A percentile compares a stretch with the other conserved stretches of the same genome.
phyloP scores from a whole-genome alignment of 2,888 invertebrate species.

The Aporophyla lueneburgensis region DNA sequence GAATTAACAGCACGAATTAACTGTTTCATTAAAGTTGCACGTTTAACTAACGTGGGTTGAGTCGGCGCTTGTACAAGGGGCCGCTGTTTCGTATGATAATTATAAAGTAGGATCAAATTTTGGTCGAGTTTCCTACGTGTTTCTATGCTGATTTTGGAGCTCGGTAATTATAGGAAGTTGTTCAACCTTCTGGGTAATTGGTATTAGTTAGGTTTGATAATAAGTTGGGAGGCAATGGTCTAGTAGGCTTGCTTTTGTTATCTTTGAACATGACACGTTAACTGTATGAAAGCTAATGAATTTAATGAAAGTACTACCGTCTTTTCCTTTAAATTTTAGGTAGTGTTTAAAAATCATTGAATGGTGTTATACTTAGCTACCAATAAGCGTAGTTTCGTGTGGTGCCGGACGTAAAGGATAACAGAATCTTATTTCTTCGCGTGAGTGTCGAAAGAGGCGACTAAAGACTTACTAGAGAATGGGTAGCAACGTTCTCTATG shows the following conservation, averaged over 20 bases:
- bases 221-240: conserved; percentile 2
- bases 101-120: conserved; percentile 60
- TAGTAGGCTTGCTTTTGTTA: not conserved
- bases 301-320: not conserved
- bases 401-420: too few relatives aligned
- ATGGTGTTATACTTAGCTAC: not conserved
- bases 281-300: not conserved
- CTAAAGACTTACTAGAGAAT: too few relatives aligned
- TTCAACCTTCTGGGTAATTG: conserved; percentile 42
- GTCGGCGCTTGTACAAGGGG: conserved; percentile 40
- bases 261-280: not conserved
- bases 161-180: conserved; percentile 48
- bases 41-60: conserved; percentile 59
- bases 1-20: conserved; percentile 69
- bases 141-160: conserved; percentile 44
- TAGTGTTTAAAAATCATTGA: not conserved
- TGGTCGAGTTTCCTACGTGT: conserved; percentile 37
- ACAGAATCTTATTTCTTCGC: too few relatives aligned
- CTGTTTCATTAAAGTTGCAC: conserved; percentile 76
- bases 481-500: too few relatives aligned
- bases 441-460: too few relatives aligned
- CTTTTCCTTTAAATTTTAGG: not conserved
- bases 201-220: conserved; percentile 30
- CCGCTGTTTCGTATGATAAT: conserved; percentile 54
- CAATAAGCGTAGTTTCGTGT: not conserved